Evolutionary conservation across 2,888 invertebrate species (phyloP), one percentile per base, ranked within the genome.

Genomic region (Amiota mariae): DNA sequence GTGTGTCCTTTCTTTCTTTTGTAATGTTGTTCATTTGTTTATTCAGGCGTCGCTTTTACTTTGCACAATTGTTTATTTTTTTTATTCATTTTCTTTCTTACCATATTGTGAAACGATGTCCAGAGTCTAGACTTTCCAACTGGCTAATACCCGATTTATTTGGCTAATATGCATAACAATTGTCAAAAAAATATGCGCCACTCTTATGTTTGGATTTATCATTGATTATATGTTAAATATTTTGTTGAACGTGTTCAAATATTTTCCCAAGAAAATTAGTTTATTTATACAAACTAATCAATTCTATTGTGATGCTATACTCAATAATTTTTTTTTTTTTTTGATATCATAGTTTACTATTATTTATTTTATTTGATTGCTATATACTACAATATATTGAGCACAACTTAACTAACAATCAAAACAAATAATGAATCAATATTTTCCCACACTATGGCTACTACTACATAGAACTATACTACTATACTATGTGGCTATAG

Each of bases 1-100:
- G 72, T n/a, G 74, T 57, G 20, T 71, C 79, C 71, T 75, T 71
- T 81, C 49, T 18, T 15, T 68, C n/a, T 49, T 47, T 13, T 66
- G 66, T 48, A 20, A 10, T 48, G 4, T 1, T 51, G 2, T 4
- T 12, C 54, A n/a, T 51, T 51, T 51, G 54, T 51, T 51, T 51
- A 51, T 51, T 51, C n/a, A n/a, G 36, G n/a, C 54, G 54, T 51
- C 54, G 3, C 4, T 51, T n/a, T n/a, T 51, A 3, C 8, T n/a
- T 51, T 51, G 54, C n/a, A 12, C 12, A 8, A 0, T 51, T 12
- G 13, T 51, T n/a, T n/a, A n/a, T 51, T 51, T 51, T 51, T 12
- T 51, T 51, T 51, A 3, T 51, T 2, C 2, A n/a, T 51, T 51
- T n/a, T 10, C 13, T 4, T 51, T 12, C 54, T 11, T 8, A 12